Base-by-base conservation (phyloP, 2,797 vertebrate genomes). In the Erpetoichthys calabaricus region DNA sequence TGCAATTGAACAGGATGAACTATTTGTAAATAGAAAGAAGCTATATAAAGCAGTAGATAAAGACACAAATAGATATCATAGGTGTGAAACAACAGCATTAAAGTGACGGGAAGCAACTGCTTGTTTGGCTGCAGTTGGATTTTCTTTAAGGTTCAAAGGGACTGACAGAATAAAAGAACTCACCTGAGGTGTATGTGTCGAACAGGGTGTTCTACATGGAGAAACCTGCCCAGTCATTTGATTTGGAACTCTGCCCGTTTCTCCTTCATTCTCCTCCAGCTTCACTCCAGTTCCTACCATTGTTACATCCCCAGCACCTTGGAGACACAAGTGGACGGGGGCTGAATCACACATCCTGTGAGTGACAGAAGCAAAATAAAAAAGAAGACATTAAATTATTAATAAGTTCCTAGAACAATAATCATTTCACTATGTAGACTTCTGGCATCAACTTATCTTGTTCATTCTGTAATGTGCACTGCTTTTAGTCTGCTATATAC, bases 331-430 rank as follows among this genome's bases (percentile, higher is more conserved):
- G 56, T 80, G 86, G 69, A 79, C 61, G 8, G 88, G 85, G 78
- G 85, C 90, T 80, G 86, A 88, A 82, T 94, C 81, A 85, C 91
- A 93, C 92, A 96, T 97, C 85, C 94, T 96, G 66, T 0, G 3
- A 64, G 60, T 8, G 5, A n/a, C 8, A 42, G 25, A 58, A 25
- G 25, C 25, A 25, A 25, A 25, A 25, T 25, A 25, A 10, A 51
- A 45, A 25, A 7, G 47, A 46, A 44, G n/a, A 42, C 3, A 47
- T 5, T 42, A 44, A 44, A 3, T 5, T 2, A 25, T 25, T 25
- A 25, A 25, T 25, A 25, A 25, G 25, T 25, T 25, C 25, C 25
- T 25, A 25, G 25, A 25, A 25, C 25, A 25, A 25, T 25, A 25
- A 25, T 25, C 25, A 25, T 25, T 25, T 25, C 25, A 25, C 25